Conservation (phyloP, 2,797 vertebrate genomes). For the Tragopan temminckii region DNA sequence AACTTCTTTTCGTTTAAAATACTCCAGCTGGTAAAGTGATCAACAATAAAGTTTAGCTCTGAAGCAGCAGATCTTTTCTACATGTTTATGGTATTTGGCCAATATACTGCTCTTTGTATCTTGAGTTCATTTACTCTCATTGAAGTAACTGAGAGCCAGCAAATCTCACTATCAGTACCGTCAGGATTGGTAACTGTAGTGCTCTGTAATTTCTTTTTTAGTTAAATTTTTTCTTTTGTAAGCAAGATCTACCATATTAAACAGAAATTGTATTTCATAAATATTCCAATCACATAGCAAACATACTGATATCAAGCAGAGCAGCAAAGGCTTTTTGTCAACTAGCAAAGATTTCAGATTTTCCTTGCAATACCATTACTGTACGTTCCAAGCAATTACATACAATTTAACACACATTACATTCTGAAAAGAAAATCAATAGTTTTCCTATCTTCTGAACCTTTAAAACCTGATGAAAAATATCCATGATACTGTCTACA, state of each 20-base stretch:
- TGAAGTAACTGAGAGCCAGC: not conserved
- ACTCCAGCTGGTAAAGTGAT: not conserved
- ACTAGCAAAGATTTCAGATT: not conserved
- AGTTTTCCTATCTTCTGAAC: not conserved
- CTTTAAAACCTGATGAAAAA: constrained; percentile 6
- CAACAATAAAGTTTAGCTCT: not conserved
- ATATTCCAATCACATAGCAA: not conserved
- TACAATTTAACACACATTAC: not conserved
- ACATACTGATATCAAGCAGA: not conserved
- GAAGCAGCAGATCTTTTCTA: not conserved
- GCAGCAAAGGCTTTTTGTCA: not conserved
- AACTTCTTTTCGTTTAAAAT: not conserved
- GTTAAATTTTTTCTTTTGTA: not conserved
- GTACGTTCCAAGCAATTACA: not conserved
- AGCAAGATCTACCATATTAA: not conserved
- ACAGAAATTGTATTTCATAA: not conserved
- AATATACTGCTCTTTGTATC: not conserved
- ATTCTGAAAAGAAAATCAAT: constrained; percentile 5
- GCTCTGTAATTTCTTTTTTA: not conserved
- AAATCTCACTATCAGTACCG: not conserved
- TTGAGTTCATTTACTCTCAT: not conserved
- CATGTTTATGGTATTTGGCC: not conserved
- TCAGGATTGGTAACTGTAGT: not conserved
- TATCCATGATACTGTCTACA: not conserved
- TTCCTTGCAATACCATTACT: not conserved